Evolutionary conservation across 2,113 vertebrate species (phyloP).

Genomic region (Microcebus tavaratra): DNA sequence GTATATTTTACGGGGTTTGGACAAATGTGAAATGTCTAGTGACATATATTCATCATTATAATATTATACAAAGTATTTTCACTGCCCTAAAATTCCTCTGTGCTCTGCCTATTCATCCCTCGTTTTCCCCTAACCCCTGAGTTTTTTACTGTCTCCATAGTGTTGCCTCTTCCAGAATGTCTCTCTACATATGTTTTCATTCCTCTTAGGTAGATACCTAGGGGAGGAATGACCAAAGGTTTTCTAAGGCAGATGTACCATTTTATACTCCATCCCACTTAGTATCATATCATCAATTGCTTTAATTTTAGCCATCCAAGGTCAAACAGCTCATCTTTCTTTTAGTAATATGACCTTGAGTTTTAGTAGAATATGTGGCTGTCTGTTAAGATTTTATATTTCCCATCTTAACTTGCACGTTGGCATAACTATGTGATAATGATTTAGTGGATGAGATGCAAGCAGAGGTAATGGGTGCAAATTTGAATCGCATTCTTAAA

Average conservation of each 20-base stretch:
- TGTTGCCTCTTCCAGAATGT: too few species aligned
- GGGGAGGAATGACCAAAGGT: background rate
- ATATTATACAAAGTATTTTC: too few species aligned
- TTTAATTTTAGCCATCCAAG: background rate
- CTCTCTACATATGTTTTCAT: background rate
- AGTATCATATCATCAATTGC: background rate
- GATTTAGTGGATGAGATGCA: background rate
- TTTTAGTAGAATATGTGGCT: background rate
- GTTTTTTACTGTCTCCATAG: too few species aligned
- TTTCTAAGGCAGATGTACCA: background rate
- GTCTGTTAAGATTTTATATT: background rate
- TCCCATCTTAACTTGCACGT: background rate
- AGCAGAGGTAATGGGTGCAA: background rate
- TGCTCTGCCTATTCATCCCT: too few species aligned
- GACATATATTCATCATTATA: too few species aligned
- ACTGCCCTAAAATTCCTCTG: too few species aligned
- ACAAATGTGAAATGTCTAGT: too few species aligned
- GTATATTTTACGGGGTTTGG: too few species aligned
- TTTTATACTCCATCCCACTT: background rate
- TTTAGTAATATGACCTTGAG: background rate
- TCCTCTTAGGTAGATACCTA: background rate
- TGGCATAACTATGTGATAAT: background rate
- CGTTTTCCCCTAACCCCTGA: too few species aligned
- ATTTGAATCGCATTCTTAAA: background rate
- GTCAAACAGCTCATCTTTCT: background rate